Conservation (phyloP, 2,888 invertebrate species). For the Nomada goodeniana region DNA sequence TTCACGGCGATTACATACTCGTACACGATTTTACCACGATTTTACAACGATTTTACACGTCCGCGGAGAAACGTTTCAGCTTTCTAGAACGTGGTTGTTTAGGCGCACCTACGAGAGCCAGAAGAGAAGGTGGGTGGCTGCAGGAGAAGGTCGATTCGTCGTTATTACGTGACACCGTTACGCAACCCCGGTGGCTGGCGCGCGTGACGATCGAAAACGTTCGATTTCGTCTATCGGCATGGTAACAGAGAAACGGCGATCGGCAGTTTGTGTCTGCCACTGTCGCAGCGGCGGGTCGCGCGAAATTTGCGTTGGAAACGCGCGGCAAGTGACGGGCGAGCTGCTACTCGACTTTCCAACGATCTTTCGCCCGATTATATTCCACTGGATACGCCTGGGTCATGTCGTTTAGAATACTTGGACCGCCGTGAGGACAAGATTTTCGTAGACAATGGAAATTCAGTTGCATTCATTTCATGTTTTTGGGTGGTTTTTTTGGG, state of each 20-base stretch:
- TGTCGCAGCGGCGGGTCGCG: neutral
- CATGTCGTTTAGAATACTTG: neutral
- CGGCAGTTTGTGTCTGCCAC: neutral
- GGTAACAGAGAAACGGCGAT: constrained; percentile 30
- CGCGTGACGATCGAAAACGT: constrained; percentile 49
- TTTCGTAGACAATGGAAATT: neutral
- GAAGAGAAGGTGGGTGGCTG: constrained; percentile 73
- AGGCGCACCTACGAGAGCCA: neutral
- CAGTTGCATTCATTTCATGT: too few species aligned
- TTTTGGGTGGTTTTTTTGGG: too few species aligned
- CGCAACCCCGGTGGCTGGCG: constrained; percentile 71
- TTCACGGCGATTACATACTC: too few species aligned
- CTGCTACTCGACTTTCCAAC: constrained; percentile 18
- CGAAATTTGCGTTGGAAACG: constrained; percentile 28
- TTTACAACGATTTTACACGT: constrained; percentile 50
- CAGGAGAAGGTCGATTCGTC: constrained; percentile 79
- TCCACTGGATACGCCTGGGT: neutral
- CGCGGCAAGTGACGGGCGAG: constrained; percentile 16
- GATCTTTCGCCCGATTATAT: constrained; percentile 29
- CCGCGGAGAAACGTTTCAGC: constrained; percentile 60
- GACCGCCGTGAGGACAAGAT: neutral
- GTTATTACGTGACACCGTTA: constrained; percentile 80
- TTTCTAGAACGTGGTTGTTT: constrained; percentile 65
- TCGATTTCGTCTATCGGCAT: constrained; percentile 51
- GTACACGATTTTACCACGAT: neutral